phyloP scores from a whole-genome alignment of 2,797 vertebrate species.

The Champsocephalus gunnari region DNA sequence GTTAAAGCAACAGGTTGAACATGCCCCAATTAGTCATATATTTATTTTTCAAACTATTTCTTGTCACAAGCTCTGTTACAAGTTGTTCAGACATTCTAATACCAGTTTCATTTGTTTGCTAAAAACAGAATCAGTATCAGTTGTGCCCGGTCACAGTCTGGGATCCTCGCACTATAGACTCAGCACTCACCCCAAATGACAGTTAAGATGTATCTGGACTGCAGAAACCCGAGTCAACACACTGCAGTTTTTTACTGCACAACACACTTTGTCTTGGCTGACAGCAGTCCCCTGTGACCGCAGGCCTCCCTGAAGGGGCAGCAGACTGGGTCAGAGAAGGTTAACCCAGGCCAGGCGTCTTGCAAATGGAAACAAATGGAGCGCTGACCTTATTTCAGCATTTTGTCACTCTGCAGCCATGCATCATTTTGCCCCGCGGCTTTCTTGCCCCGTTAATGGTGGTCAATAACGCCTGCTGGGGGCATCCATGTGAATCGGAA shows the following conservation, averaged over 20 bases:
- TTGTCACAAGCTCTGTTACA: constrained; percentile 8
- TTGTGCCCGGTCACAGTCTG: constrained; percentile 15
- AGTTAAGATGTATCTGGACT: constrained; percentile 56
- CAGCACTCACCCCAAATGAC: constrained; percentile 47
- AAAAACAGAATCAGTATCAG: constrained; percentile 11
- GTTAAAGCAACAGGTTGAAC: neutral
- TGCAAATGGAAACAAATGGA: constrained; percentile 67
- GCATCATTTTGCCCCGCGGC: constrained; percentile 37
- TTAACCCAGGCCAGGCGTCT: constrained; percentile 61
- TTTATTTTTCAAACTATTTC: neutral
- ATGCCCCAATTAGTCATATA: neutral
- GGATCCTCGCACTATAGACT: constrained; percentile 15
- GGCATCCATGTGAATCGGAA: constrained; percentile 1
- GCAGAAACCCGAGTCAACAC: constrained; percentile 38
- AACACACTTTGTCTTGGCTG: constrained; percentile 56
- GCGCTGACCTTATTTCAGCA: constrained; percentile 45
- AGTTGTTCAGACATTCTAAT: constrained; percentile 15
- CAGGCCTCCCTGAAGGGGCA: constrained; percentile 32
- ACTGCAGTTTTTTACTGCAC: constrained; percentile 42
- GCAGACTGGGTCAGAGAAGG: constrained; percentile 48
- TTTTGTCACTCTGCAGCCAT: constrained; percentile 33
- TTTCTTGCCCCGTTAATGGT: constrained; percentile 1
- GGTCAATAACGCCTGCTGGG: constrained; percentile 42
- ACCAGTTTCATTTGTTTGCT: neutral
- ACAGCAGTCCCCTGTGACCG: constrained; percentile 36